phyloP scores from a whole-genome alignment of 2,113 vertebrate species.

The Pandion haliaetus region DNA sequence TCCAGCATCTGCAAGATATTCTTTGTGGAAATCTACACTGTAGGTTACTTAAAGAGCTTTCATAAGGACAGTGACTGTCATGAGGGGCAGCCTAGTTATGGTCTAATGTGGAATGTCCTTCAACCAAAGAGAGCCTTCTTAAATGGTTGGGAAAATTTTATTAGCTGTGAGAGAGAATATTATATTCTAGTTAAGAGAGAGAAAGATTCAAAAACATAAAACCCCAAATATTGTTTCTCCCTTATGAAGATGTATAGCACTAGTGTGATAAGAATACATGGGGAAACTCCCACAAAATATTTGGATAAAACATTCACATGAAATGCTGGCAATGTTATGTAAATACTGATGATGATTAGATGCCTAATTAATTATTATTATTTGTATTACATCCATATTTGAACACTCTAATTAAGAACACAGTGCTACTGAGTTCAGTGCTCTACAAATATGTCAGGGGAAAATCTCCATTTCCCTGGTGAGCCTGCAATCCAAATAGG shows the following conservation, averaged over 20 bases:
- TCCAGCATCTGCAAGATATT: background rate
- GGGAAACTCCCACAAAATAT: background rate
- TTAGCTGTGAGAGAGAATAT: conserved; percentile 47
- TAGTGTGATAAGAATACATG: background rate
- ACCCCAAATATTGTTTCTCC: background rate
- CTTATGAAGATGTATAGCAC: background rate
- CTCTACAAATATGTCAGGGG: background rate
- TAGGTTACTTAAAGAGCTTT: background rate
- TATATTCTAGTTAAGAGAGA: conserved; percentile 34
- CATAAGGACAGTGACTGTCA: background rate
- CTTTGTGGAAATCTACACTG: background rate
- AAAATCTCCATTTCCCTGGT: background rate
- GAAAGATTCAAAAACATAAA: conserved; percentile 48
- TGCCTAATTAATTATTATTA: conserved; percentile 33
- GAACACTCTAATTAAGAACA: conserved; percentile 7
- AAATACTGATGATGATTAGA: conserved; percentile 19
- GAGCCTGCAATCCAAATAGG: background rate
- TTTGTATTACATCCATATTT: background rate
- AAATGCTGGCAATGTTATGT: background rate
- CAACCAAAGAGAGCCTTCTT: conserved; percentile 40
- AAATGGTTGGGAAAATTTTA: conserved; percentile 36
- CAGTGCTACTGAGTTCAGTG: background rate
- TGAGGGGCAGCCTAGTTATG: background rate
- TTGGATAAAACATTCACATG: background rate
- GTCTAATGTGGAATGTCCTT: background rate